Conservation (phyloP, 1,140 invertebrate genomes). For the Drosophila quadrilineata region DNA sequence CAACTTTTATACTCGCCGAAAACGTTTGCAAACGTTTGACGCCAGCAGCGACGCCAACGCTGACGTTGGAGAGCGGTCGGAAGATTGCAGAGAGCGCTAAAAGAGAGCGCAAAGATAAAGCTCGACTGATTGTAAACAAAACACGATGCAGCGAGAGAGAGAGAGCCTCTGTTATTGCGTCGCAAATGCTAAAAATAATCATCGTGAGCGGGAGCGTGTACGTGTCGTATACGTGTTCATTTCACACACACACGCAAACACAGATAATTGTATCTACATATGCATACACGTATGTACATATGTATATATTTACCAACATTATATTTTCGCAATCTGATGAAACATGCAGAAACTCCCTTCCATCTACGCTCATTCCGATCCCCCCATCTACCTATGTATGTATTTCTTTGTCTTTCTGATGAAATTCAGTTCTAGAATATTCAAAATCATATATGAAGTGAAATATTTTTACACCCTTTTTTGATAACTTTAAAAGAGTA, state of each 20-base stretch:
- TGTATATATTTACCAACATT: neutral
- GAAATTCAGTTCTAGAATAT: too few relatives aligned
- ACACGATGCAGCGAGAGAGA: conserved; percentile 21
- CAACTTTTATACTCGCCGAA: conserved; percentile 56
- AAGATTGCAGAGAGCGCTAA: neutral
- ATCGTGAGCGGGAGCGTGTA: neutral
- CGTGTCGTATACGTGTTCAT: neutral
- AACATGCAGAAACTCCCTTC: too few relatives aligned
- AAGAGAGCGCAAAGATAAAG: conserved; percentile 7
- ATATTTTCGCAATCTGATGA: conserved; percentile 41
- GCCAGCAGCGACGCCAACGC: neutral
- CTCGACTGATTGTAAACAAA: too few relatives aligned
- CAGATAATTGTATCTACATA: neutral
- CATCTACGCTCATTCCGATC: too few relatives aligned
- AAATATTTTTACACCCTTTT: too few relatives aligned
- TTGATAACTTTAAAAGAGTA: too few relatives aligned
- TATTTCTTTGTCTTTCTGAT: too few relatives aligned
- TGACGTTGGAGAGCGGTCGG: neutral
- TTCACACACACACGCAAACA: neutral
- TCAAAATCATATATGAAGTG: too few relatives aligned
- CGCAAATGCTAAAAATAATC: neutral
- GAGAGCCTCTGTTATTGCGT: too few relatives aligned
- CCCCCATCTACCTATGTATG: too few relatives aligned
- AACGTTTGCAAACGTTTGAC: conserved; percentile 41
- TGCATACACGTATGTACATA: neutral